These are phyloP conservation scores for Squalus acanthias DNA, from an alignment of 2,797 vertebrate species.

Conservation along the genomic window DNA sequence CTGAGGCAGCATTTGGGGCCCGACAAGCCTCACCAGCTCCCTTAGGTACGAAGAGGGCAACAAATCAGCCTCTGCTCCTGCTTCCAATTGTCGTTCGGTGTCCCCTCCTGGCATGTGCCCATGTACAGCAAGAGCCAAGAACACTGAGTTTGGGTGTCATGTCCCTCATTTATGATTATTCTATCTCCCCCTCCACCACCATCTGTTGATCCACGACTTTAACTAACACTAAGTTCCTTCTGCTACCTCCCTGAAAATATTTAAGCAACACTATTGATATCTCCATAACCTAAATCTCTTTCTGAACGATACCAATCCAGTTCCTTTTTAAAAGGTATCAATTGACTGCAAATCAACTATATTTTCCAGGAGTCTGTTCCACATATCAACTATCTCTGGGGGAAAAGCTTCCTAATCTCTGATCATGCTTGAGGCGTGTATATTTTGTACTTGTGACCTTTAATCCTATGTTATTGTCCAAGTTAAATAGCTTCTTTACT, in stretches of 20 bases:
- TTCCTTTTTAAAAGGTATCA: not conserved
- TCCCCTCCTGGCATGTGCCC: not conserved
- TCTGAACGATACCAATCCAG: not conserved
- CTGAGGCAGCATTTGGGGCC: too few relatives aligned
- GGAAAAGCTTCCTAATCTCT: not conserved
- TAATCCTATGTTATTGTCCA: not conserved
- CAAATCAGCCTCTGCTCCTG: not conserved
- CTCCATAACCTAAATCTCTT: not conserved
- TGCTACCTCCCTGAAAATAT: not conserved
- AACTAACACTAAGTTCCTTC: not conserved
- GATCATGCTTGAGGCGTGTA: not conserved
- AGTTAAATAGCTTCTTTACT: not conserved
- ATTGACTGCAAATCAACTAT: not conserved
- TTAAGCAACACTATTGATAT: not conserved
- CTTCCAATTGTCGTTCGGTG: not conserved
- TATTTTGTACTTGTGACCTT: not conserved
- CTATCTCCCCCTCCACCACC: not conserved
- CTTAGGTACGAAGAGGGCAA: not conserved
- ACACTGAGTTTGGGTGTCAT: too few relatives aligned
- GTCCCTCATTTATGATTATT: not conserved
- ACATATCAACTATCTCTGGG: not conserved
- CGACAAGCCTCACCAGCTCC: too few relatives aligned
- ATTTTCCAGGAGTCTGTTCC: not conserved
- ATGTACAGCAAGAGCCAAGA: not conserved
- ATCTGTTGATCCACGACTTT: not conserved